Base-by-base conservation (phyloP, 2,888 invertebrate species). In the Plusia festucae region DNA sequence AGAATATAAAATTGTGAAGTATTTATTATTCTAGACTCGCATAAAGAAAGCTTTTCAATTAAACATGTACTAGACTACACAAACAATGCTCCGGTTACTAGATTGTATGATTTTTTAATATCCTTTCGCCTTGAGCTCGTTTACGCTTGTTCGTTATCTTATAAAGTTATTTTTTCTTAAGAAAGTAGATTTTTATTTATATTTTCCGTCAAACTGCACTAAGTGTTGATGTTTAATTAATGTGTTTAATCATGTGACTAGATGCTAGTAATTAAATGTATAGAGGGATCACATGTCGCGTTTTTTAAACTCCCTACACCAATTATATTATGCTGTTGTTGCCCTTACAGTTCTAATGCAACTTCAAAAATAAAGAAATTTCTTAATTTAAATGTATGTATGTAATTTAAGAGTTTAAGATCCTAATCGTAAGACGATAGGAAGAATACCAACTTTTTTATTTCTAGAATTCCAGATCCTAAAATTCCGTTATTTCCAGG, bases 81-180 rank as follows among this genome's bases (percentile, higher is more conserved):
- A 77, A 65, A 68, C 70, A 73, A 73, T 59, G 44, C 55, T 53
- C 32, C 49, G 53, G 53, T 53, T 67, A 60, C 53, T 68, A 65
- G 60, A 63, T 67, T 61, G 55, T 68, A 70, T 76, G 70, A 73
- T 60, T 76, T 67, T 73, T 73, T 73, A 61, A 76, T 70, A 70
- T 60, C 56, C 53, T 73, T 65, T 67, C 65, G 60, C 65, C 73
- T 76, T 65, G 24, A 61, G 58, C 65, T 69, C 27, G 52, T 59
- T 62, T 63, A 53, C 61, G 66, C 24, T 53, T 44, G 44, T 57
- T 67, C 53, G 51, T 76, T 56, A 76, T 66, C 65, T 72, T 76
- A 49, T 22, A 13, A 20, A 49, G 18, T 49, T 20, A 20, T 46
- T 44, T 16, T 49, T 49, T 49, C 46, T 49, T 49, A 20, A 40